Evolutionary conservation across 2,797 vertebrate genomes (phyloP).

Genomic region (Mareca strepera): DNA sequence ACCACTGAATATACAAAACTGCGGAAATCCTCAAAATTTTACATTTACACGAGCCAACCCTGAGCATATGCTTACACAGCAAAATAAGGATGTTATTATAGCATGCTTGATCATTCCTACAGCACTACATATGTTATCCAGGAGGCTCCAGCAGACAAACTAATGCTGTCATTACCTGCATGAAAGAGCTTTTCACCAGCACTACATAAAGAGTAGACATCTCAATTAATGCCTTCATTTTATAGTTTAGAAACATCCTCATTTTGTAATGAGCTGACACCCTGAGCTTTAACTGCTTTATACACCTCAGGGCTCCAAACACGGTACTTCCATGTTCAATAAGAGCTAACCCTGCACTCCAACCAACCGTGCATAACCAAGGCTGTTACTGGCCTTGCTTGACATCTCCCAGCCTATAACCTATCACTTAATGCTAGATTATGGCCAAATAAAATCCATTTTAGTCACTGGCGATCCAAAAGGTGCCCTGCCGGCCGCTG

Average conservation of each 20-base stretch:
- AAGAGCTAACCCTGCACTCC: not conserved
- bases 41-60: not conserved
- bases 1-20: not conserved
- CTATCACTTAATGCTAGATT: not conserved
- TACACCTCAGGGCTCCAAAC: not conserved
- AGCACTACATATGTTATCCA: not conserved
- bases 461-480: not conserved
- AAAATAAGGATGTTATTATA: not conserved
- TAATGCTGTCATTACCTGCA: not conserved
- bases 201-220: not conserved
- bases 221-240: not conserved
- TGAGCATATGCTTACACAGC: not conserved
- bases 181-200: not conserved
- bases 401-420: not conserved
- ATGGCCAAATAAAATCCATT: not conserved
- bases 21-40: not conserved
- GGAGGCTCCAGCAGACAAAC: not conserved
- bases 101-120: not conserved
- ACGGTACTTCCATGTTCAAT: fast-evolving
- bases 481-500: fast-evolving
- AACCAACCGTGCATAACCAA: not conserved
- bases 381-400: not conserved
- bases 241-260: not conserved
- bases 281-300: not conserved
- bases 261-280: not conserved